phyloP scores from a whole-genome alignment of 1,140 invertebrate species.

The Chymomyza costata region DNA sequence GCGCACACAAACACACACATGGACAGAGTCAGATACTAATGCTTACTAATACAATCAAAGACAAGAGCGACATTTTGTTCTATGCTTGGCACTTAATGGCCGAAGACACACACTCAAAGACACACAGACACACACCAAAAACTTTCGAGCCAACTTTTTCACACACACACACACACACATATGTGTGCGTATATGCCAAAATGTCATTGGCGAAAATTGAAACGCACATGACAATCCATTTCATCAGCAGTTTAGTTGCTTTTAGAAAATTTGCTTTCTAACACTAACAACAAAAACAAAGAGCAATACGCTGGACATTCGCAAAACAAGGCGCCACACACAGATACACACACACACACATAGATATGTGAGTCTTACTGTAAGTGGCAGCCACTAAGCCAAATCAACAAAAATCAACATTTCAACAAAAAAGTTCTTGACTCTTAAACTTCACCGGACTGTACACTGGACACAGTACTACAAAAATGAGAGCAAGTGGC shows the following conservation, averaged over 20 bases:
- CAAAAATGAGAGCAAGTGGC: not conserved
- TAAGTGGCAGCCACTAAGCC: conserved; percentile 68
- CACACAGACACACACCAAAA: conserved; percentile 36
- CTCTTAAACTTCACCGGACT: conserved; percentile 67
- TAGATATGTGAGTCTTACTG: conserved; percentile 33
- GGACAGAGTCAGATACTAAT: not conserved
- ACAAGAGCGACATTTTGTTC: conserved; percentile 19
- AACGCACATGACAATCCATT: conserved; percentile 75
- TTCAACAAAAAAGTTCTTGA: conserved; percentile 72
- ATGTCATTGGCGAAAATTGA: conserved; percentile 74
- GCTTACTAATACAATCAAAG: not conserved
- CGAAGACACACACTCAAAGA: conserved; percentile 16
- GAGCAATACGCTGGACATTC: not conserved
- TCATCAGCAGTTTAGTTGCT: conserved; percentile 74
- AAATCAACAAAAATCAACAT: conserved; percentile 72
- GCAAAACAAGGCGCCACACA: conserved; percentile 22
- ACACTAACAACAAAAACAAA: conserved; percentile 3
- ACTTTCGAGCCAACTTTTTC: conserved; percentile 65
- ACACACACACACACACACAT: conserved; percentile 25
- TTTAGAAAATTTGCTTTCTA: conserved; percentile 51
- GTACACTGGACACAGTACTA: conserved; percentile 3
- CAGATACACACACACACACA: too few species aligned
- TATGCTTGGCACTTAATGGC: conserved; percentile 56
- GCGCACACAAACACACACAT: conserved; percentile 19
- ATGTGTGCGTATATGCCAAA: conserved; percentile 27